Evolutionary conservation across 92 coral and sea anemone genomes (phyloP), one percentile per base, ranked within the genome.

Genomic region (Ricordea florida): DNA sequence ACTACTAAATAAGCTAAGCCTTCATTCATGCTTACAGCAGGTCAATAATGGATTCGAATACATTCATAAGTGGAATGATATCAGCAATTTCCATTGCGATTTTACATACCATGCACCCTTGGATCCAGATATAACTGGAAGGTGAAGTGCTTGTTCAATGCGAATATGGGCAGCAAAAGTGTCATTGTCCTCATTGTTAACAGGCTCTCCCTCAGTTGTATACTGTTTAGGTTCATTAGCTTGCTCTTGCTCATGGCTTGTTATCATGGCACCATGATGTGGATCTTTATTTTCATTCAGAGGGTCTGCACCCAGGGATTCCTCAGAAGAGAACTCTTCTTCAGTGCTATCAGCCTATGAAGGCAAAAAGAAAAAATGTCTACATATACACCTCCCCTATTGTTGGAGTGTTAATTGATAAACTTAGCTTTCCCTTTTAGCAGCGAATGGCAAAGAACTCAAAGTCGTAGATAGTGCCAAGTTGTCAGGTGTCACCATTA

Each of bases 81-180:
- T n/a, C n/a, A n/a, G n/a, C n/a, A 8, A n/a, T 14, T 50, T 10
- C 7, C 20, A 7, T 17, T 20, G 7, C 18, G 17, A 17, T 17
- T 37, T 37, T 14, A 43, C 85, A 49, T 24, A 94, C 98, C 93
- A 88, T 64, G 74, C 75, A 27, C 89, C 91, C 73, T 38, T 23
- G 42, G 50, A 24, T 42, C 85, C 91, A 2, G 77, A 73, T 29
- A 89, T 82, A 52, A 83, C 61, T 46, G 91, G 93, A 62, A 94
- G 78, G 59, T 89, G 97, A 25, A 82, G 89, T 1, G 98, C 98
- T 62, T 89, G 93, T 53, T 94, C 98, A 66, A 94, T 78, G 27
- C 87, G 60, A 20, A 94, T 82, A 74, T 94, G 98, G 14, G 96
- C 98, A 57, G 97, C 76, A 57, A 94, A 92, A 34, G 89, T 70